These are phyloP conservation scores for Congeria kusceri DNA, from an alignment of 2,888 invertebrate species.

Conservation along the genomic window DNA sequence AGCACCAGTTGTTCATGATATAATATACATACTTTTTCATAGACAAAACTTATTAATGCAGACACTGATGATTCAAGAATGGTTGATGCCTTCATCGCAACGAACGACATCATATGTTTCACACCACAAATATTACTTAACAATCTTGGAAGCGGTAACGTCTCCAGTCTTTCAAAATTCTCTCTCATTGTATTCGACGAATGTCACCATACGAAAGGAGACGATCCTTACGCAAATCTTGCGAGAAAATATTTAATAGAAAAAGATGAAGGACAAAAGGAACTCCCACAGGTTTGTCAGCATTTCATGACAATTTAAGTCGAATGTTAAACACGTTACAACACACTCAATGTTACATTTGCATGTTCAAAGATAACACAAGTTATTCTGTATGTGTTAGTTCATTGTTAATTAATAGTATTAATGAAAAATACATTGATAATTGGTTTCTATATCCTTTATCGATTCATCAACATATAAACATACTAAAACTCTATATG, in stretches of 20 bases:
- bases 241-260: slow-evolving; percentile 74
- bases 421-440: no score
- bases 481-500: no score
- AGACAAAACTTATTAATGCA: slow-evolving; percentile 50
- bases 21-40: neutral
- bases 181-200: slow-evolving; percentile 76
- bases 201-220: slow-evolving; percentile 74
- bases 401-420: no score
- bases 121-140: slow-evolving; percentile 84
- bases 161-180: slow-evolving; percentile 51
- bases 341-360: no score
- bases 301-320: no score
- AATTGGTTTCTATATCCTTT: no score
- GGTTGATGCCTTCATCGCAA: slow-evolving; percentile 29
- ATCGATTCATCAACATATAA: no score
- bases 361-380: no score
- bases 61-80: slow-evolving; percentile 50
- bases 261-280: slow-evolving; percentile 23
- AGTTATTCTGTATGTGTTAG: no score
- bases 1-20: no score
- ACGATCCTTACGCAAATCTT: slow-evolving; percentile 76
- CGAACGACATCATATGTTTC: slow-evolving; percentile 61
- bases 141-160: slow-evolving; percentile 53
- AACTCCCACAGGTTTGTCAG: slow-evolving; percentile 59
- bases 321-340: no score